Evolutionary conservation across 2,888 invertebrate genomes (phyloP), one percentile per base, ranked within the genome.

Genomic region (Sphaerophoria taeniata): DNA sequence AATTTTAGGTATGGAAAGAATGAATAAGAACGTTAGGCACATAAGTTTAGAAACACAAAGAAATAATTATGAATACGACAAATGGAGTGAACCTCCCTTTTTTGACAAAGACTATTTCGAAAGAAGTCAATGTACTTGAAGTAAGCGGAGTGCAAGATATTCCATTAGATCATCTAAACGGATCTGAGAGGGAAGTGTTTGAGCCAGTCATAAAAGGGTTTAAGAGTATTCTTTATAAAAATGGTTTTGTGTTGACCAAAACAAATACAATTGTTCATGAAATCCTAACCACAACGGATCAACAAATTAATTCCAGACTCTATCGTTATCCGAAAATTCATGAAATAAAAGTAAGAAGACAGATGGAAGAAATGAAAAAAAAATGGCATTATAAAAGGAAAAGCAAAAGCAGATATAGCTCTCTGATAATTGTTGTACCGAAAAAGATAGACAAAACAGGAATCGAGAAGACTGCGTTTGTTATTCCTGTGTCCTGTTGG

Each of bases 111-210:
- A 14, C 14, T 36, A 24, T 56, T n/a, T n/a, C 9, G 14, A 3
- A 56, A 56, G 56, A 56, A 55, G 71, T 79, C n/a, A 77, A 70
- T 55, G 55, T 73, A 56, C 49, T 83, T 49, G 73, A 78, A 45
- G 49, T 58, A 65, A 70, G 75, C 33, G 55, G 71, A 55, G 33
- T 71, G n/a, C 60, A 63, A 63, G 56, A 72, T 36, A 39, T 82
- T 56, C 6, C 58, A 60, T 65, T 58, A 34, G 74, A 63, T 43
- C 75, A 75, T 60, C 67, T 82, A 14, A 47, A 70, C 45, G 43
- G 72, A 39, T 0, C 16, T 1, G 58, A 58, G 11, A 14, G 36
- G 9, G 33, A 3, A 2, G 33, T 1, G 0, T 6, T 55, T 3
- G 33, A 55, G 12, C 55, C 33, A 0, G 0, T 33, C 12, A n/a